phyloP scores from a whole-genome alignment of 2,113 vertebrate genomes.

The Lipophrys pholis region DNA sequence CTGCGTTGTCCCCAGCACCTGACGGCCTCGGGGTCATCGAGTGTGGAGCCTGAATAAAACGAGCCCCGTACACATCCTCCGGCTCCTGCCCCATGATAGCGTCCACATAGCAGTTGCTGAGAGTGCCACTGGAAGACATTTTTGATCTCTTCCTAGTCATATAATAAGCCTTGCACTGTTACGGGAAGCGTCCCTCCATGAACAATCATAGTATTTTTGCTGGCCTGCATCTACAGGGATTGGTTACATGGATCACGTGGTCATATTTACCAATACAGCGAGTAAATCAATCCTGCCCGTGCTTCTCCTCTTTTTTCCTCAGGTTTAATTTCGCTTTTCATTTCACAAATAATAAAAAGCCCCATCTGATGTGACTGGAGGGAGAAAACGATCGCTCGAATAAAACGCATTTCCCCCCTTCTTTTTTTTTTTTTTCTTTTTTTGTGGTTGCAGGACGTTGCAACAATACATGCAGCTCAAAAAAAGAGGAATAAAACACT shows the following conservation, averaged over 20 bases:
- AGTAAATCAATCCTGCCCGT: conserved; percentile 98
- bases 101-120: conserved; percentile 98
- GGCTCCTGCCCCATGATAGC: conserved; percentile 95
- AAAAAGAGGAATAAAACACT: conserved; percentile 10
- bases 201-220: conserved; percentile 99
- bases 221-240: conserved; percentile 95
- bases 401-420: conserved; percentile 15
- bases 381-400: conserved; percentile 24
- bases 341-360: conserved; percentile 65
- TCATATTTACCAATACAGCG: conserved; percentile 99
- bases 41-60: conserved; percentile 91
- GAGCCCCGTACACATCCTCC: conserved; percentile 93
- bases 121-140: conserved; percentile 97
- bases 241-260: conserved; percentile 99
- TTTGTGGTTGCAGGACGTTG: conserved; percentile 47
- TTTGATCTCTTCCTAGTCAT: conserved; percentile 91
- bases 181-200: conserved; percentile 92
- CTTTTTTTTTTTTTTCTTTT: background rate
- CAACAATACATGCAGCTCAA: conserved; percentile 36
- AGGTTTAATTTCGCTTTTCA: conserved; percentile 75
- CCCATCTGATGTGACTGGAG: conserved; percentile 28
- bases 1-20: conserved; percentile 87
- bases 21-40: conserved; percentile 91
- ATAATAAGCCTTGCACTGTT: conserved; percentile 94
- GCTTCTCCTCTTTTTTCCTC: conserved; percentile 39